These are phyloP conservation scores for Anser cygnoides DNA, from an alignment of 2,113 vertebrate genomes.

Conservation along the genomic window DNA sequence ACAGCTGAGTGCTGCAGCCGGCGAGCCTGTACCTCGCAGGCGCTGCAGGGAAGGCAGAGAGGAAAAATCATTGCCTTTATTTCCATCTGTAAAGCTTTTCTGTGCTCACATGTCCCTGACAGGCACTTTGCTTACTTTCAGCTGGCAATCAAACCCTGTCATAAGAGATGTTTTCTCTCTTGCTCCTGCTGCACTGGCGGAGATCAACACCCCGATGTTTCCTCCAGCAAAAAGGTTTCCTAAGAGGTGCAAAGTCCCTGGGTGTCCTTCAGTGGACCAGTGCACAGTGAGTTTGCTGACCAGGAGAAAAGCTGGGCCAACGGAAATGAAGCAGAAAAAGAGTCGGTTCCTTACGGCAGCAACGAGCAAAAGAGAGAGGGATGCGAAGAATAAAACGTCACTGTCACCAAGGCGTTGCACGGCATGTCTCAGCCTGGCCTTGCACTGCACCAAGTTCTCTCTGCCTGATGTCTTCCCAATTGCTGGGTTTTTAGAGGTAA, in stretches of 20 bases:
- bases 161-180: not conserved
- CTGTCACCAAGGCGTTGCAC: not conserved
- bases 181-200: not conserved
- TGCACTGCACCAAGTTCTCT: not conserved
- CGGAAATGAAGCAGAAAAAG: constrained; percentile 40
- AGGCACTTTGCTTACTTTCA: constrained; percentile 28
- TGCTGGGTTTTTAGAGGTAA: not conserved
- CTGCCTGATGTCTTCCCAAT: not conserved
- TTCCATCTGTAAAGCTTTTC: constrained; percentile 51
- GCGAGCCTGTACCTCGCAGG: not conserved
- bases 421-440: not conserved
- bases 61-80: constrained; percentile 24
- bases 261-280: not conserved
- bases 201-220: not conserved
- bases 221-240: constrained; percentile 12
- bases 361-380: not conserved
- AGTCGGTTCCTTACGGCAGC: not conserved
- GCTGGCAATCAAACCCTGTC: constrained; percentile 13
- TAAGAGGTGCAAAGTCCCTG: not conserved
- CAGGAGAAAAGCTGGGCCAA: constrained; percentile 1
- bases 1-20: not conserved
- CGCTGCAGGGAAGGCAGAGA: constrained; percentile 30
- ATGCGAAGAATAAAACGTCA: constrained; percentile 37
- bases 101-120: constrained; percentile 35
- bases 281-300: fast-evolving